Base-by-base conservation (phyloP, 2,888 invertebrate genomes). In the Encarsia formosa region DNA sequence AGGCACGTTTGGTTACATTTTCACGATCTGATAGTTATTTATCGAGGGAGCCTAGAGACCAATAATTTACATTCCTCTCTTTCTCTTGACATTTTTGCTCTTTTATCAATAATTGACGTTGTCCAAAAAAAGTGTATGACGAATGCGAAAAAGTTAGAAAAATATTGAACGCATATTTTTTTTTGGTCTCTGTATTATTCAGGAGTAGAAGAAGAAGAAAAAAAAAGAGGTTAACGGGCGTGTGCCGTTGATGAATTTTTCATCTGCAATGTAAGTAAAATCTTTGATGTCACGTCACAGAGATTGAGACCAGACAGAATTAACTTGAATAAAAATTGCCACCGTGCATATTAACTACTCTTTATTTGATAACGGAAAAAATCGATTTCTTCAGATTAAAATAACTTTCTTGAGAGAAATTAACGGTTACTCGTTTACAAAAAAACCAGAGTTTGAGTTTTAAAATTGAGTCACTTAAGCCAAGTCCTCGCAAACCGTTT, bases 61-160 rank as follows among this genome's bases (percentile, higher is more conserved):
- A 51, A 54, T 57, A 54, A 51, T 54, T 54, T 51, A 57, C 49
- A 52, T 53, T 52, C 29, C 43, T 42, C n/a, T 44, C 39, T 5
- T n/a, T n/a, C 38, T 15, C 37, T 39, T 47, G 47, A 50, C 43
- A 22, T 46, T 52, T 53, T 35, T 23, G 20, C 56, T 61, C 60
- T 64, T 63, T 64, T 63, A 60, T 63, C 62, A 59, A 59, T 66
- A 65, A 66, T 65, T 65, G 61, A 63, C 63, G 59, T 53, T 45
- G 22, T n/a, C 16, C 13, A 19, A 39, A 20, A 44, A 44, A 44
- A 11, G 34, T 34, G 34, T 34, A 5, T n/a, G n/a, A 20, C 13
- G 23, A 39, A 45, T 15, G 29, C 4, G 15, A 4, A 15, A 22
- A 39, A 16, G 3, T 5, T 5, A 32, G 15, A 32, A 32, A 32